A percentile compares a stretch with the other conserved stretches of the same genome.
Conservation (phyloP, 2,888 invertebrate genomes). For the Melinopterus prodromus region DNA sequence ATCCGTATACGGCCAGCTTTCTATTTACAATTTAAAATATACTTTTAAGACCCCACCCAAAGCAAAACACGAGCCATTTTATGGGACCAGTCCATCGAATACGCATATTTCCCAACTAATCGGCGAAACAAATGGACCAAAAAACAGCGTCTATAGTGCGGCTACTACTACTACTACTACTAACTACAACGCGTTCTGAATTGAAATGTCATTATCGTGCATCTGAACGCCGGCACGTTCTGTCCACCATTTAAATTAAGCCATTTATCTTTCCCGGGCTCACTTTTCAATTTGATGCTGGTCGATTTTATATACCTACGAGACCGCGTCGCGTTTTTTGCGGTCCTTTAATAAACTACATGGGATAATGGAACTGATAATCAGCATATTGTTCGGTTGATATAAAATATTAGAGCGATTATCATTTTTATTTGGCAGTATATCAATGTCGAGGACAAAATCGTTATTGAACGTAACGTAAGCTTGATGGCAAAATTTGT, state of each 20-base stretch:
- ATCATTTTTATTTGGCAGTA: not conserved
- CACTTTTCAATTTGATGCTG: not conserved
- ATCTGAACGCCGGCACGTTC: conserved; percentile 7
- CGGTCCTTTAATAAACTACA: not conserved
- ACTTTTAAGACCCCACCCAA: not conserved
- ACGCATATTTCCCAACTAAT: conserved; percentile 4
- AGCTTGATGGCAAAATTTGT: too few relatives aligned
- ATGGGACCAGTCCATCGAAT: not conserved
- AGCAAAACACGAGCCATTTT: not conserved
- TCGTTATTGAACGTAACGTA: not conserved
- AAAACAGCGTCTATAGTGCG: not conserved
- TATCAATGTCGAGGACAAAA: not conserved
- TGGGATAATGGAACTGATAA: not conserved
- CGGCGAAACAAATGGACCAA: conserved; percentile 4
- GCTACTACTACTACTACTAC: not conserved
- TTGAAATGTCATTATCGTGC: conserved; percentile 25
- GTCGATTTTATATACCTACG: not conserved
- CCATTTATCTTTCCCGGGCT: conserved; percentile 20
- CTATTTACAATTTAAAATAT: not conserved
- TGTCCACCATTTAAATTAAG: conserved; percentile 21
- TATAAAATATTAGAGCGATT: conserved; percentile 4
- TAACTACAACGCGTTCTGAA: conserved; percentile 21
- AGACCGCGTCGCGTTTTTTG: not conserved
- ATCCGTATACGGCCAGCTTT: not conserved
- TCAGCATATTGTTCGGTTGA: conserved; percentile 4